Evolutionary conservation across 2,888 invertebrate genomes (phyloP).

Genomic region (Euclidia mi): DNA sequence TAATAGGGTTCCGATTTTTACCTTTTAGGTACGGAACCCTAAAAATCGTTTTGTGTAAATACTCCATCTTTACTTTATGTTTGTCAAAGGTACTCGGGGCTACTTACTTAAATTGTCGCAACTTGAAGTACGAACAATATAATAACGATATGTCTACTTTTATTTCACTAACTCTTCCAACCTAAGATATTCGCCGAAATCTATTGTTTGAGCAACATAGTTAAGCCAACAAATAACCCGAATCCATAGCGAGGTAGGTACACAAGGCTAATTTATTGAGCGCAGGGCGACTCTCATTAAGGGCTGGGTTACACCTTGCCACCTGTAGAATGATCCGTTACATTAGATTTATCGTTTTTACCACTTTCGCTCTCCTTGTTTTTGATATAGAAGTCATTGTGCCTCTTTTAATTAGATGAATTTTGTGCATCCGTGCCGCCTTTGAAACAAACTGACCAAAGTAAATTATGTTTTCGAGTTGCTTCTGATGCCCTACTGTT

Average conservation of each 20-base stretch:
- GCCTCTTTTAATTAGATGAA: not conserved
- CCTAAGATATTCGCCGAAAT: conserved; percentile 9
- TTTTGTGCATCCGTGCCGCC: not conserved
- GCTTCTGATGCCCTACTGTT: too few relatives aligned
- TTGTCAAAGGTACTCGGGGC: too few relatives aligned
- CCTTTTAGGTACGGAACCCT: too few relatives aligned
- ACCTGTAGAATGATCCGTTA: conserved; percentile 82
- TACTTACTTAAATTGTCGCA: too few relatives aligned
- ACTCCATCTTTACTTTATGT: too few relatives aligned
- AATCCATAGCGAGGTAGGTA: conserved; percentile 71
- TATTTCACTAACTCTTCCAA: not conserved
- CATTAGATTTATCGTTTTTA: conserved; percentile 71
- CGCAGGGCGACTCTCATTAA: conserved; percentile 80
- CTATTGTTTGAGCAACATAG: conserved; percentile 22
- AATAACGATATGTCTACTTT: too few relatives aligned
- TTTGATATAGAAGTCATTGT: conserved; percentile 23
- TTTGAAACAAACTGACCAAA: too few relatives aligned
- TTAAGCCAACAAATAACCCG: conserved; percentile 52
- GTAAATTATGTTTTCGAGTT: too few relatives aligned
- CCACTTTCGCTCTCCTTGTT: conserved; percentile 54
- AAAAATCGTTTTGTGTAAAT: too few relatives aligned
- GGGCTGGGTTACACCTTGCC: conserved; percentile 74
- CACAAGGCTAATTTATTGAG: conserved; percentile 78
- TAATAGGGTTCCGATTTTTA: too few relatives aligned
- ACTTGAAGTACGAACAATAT: too few relatives aligned